phyloP scores from a whole-genome alignment of 2,888 invertebrate species.

The Trichogramma dendrolimi region DNA sequence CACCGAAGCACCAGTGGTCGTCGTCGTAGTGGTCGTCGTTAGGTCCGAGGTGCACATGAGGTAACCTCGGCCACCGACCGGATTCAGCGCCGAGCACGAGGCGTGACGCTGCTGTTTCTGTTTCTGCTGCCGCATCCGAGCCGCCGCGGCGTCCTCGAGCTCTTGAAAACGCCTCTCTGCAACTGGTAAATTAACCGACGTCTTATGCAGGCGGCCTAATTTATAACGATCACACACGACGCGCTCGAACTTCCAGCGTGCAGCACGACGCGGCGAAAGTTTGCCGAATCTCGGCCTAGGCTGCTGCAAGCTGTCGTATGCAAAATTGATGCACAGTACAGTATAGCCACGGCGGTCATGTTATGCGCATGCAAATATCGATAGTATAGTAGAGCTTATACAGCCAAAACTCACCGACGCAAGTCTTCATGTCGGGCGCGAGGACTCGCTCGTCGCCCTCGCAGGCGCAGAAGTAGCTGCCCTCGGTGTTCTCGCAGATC shows the following conservation, averaged over 20 bases:
- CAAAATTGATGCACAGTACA: too few species aligned
- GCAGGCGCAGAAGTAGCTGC: slow-evolving; percentile 57
- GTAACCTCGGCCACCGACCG: slow-evolving; percentile 52
- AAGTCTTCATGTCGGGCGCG: slow-evolving; percentile 45
- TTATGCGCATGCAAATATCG: not conserved
- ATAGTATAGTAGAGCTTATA: not conserved
- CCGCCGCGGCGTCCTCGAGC: not conserved
- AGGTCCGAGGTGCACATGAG: slow-evolving; percentile 51
- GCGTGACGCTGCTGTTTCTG: slow-evolving; percentile 31
- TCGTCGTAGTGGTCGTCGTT: slow-evolving; percentile 30
- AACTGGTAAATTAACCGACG: not conserved
- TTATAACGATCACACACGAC: too few species aligned
- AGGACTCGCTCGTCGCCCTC: slow-evolving; percentile 47
- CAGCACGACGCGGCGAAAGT: not conserved
- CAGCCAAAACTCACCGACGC: slow-evolving; percentile 39
- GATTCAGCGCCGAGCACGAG: slow-evolving; percentile 52
- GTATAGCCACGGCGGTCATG: not conserved
- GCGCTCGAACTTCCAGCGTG: too few species aligned
- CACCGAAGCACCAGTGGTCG: not conserved
- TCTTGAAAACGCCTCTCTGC: not conserved
- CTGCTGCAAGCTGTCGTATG: not conserved
- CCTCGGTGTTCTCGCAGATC: slow-evolving; percentile 58
- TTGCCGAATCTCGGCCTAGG: not conserved
- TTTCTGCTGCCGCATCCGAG: slow-evolving; percentile 37
- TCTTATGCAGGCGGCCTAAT: too few species aligned